These are phyloP conservation scores for Apodemus agrarius DNA, from an alignment of 2,797 vertebrate genomes.

Conservation along the genomic window DNA sequence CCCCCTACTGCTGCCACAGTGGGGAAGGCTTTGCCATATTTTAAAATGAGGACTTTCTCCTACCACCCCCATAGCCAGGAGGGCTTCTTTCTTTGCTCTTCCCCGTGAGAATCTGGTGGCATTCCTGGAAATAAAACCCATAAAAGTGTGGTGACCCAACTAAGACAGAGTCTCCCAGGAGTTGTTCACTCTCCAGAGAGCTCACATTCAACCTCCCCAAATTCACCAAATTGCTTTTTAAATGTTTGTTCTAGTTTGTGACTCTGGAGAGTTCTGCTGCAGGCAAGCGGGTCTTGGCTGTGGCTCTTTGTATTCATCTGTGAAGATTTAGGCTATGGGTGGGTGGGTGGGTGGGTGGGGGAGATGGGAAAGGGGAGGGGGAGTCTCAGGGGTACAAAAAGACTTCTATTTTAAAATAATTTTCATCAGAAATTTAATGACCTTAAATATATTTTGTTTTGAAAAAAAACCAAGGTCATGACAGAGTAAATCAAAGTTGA, in stretches of 20 bases:
- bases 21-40: background rate
- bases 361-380: no score
- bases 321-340: background rate
- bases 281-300: conserved; percentile 5
- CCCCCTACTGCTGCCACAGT: no score
- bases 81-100: conserved; percentile 15
- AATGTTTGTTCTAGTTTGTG: conserved; percentile 11
- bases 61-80: background rate
- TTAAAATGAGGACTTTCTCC: background rate
- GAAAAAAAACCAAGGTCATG: background rate
- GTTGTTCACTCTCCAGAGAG: background rate
- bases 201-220: background rate
- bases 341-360: accelerated
- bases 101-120: background rate
- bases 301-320: conserved; percentile 19
- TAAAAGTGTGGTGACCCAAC: background rate
- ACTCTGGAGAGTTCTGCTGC: background rate
- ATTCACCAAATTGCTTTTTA: background rate
- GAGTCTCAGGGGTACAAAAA: background rate
- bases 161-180: background rate
- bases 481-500: conserved; percentile 22
- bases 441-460: conserved; percentile 29
- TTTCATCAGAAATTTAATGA: conserved; percentile 35
- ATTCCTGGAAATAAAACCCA: conserved; percentile 29
- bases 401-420: background rate